Base-by-base conservation (phyloP, 1,140 invertebrate species). In the Nautilus pompilius region DNA sequence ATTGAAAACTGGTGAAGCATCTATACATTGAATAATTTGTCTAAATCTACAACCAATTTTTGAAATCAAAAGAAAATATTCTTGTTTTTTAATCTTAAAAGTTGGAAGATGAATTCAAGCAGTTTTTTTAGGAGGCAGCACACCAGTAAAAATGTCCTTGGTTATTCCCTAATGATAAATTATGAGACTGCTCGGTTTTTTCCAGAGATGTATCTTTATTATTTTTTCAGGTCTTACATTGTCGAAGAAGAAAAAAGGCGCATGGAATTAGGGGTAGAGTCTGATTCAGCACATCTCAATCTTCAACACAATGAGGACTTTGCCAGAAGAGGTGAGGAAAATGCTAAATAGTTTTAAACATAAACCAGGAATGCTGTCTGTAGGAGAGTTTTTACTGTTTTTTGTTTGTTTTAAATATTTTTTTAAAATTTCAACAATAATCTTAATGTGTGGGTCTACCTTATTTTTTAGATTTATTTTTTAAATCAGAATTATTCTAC, bases 231-330 rank as follows among this genome's bases (percentile, higher is more conserved):
- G 59, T 91, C 91, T 0, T 96, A 92, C 78, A 84, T 93, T n/a
- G 81, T 88, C 17, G 78, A 87, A 75, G 89, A 95, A 81, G 85
- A 87, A 75, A 76, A 86, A 61, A 86, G 87, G 55, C 88, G 90
- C 73, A 85, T 86, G 66, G 86, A 89, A 73, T 82, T 93, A 49
- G 89, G 89, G 24, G 87, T 93, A 72, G 64, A 71, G 26, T 15
- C 57, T 20, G 85, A 88, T 62, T 76, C 87, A 48, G 80, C 83
- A 2, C 68, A 82, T 46, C 68, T 91, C 1, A 77, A 87, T 70
- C 74, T 90, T 54, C 72, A 82, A 56, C 87, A 91, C 75, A 96
- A 96, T 78, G 73, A 69, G 22, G 80, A 89, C 60, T 79, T 96
- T 24, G 84, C 88, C 8, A 68, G 84, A 49, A 83, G 87, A 82